phyloP scores from a whole-genome alignment of 2,113 vertebrate genomes.

The Elephantulus edwardii region DNA sequence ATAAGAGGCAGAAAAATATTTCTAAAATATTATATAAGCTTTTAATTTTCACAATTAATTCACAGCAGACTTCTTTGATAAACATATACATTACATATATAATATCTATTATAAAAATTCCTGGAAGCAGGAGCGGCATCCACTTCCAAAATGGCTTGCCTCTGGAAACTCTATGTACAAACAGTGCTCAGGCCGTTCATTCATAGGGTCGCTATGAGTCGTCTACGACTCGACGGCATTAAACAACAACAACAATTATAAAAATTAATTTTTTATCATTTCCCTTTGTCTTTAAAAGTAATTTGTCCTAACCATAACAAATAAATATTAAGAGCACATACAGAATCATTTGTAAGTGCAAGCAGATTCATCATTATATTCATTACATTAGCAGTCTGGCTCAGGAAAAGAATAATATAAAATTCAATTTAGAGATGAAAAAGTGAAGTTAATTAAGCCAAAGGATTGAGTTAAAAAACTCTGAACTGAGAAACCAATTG shows the following conservation, averaged over 20 bases:
- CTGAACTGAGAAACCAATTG: neutral
- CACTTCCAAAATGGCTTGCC: too few relatives aligned
- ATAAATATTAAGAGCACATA: neutral
- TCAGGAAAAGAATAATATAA: neutral
- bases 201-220: too few relatives aligned
- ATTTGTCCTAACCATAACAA: neutral
- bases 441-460: neutral
- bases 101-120: neutral
- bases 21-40: neutral
- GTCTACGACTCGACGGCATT: too few relatives aligned
- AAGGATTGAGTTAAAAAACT: neutral
- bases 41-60: neutral
- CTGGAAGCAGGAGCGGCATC: too few relatives aligned
- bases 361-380: neutral
- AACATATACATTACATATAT: neutral
- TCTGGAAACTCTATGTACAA: too few relatives aligned
- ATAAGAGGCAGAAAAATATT: neutral
- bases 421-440: conserved; percentile 10
- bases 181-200: too few relatives aligned
- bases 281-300: neutral
- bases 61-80: neutral
- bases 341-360: neutral
- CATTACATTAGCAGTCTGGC: neutral
- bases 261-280: neutral
- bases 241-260: too few relatives aligned